Percentiles rank a stretch among this genome's conserved stretches.
These are phyloP conservation scores for Epicauta chinensis DNA, from an alignment of 1,140 invertebrate genomes.

Conservation along the genomic window DNA sequence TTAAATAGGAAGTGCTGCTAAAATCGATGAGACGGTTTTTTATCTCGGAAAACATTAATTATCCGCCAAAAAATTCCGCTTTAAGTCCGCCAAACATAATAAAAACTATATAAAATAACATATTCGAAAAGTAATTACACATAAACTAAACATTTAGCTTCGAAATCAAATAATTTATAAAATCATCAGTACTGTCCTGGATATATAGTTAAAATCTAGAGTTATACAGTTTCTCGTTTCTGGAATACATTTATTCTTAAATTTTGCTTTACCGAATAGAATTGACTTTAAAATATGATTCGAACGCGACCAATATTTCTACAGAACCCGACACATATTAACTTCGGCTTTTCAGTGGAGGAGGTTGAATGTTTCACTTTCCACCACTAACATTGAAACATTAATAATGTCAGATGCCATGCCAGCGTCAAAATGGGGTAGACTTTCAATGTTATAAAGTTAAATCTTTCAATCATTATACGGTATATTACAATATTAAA, in stretches of 20 bases:
- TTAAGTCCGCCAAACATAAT: no score
- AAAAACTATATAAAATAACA: no score
- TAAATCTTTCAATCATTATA: not conserved
- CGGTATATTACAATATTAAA: not conserved
- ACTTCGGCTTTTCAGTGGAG: slow-evolving; percentile 22
- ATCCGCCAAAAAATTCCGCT: not conserved
- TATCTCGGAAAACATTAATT: not conserved
- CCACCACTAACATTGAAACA: slow-evolving; percentile 20
- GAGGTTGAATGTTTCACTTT: slow-evolving; percentile 23
- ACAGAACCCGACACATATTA: slow-evolving; percentile 32
- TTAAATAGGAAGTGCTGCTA: no score
- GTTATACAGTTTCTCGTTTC: not conserved
- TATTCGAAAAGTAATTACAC: no score
- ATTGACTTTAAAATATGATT: slow-evolving; percentile 36
- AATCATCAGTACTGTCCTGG: not conserved
- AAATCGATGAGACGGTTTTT: no score
- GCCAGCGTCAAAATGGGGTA: no score
- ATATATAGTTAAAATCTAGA: not conserved
- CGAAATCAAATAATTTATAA: no score
- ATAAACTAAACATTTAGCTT: no score
- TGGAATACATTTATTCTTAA: slow-evolving; percentile 8
- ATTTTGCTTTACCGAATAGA: slow-evolving; percentile 14
- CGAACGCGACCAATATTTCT: slow-evolving; percentile 33
- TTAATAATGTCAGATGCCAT: slow-evolving; percentile 23
- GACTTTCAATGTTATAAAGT: not conserved